phyloP scores from a whole-genome alignment of 2,888 invertebrate species.

The Monopis laevigella region DNA sequence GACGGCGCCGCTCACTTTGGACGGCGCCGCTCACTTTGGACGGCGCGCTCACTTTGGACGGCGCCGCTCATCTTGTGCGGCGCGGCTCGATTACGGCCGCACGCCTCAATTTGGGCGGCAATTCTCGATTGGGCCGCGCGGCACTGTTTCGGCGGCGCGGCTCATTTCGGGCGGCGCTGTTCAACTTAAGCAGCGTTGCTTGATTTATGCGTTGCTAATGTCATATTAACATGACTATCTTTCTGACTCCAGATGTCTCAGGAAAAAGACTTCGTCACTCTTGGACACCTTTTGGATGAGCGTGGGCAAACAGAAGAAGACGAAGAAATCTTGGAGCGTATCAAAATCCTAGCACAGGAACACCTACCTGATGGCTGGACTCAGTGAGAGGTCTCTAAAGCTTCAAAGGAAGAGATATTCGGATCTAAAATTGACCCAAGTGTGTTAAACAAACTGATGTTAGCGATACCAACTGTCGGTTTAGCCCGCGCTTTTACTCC shows the following conservation, averaged over 20 bases:
- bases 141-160: neutral
- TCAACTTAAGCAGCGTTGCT: neutral
- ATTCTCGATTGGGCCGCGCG: neutral
- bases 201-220: neutral
- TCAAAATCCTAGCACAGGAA: slow-evolving; percentile 12
- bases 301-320: slow-evolving; percentile 2
- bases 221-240: neutral
- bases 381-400: neutral
- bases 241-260: slow-evolving; percentile 8
- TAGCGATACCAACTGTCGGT: too few relatives aligned
- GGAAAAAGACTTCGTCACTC: slow-evolving; percentile 1
- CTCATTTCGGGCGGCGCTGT: neutral
- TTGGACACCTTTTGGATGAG: slow-evolving; percentile 5
- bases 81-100: too few relatives aligned
- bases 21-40: too few relatives aligned
- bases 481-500: too few relatives aligned
- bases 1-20: too few relatives aligned
- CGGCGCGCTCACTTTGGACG: too few relatives aligned
- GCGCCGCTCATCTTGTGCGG: too few relatives aligned
- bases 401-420: slow-evolving; percentile 10
- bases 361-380: slow-evolving; percentile 11
- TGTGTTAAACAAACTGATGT: too few relatives aligned
- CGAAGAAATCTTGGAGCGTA: slow-evolving; percentile 9
- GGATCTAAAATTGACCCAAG: too few relatives aligned
- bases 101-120: slow-evolving; percentile 1